Percentiles rank a stretch among this genome's conserved stretches.
phyloP scores from a whole-genome alignment of 2,888 invertebrate genomes.

The Acleris cristana region DNA sequence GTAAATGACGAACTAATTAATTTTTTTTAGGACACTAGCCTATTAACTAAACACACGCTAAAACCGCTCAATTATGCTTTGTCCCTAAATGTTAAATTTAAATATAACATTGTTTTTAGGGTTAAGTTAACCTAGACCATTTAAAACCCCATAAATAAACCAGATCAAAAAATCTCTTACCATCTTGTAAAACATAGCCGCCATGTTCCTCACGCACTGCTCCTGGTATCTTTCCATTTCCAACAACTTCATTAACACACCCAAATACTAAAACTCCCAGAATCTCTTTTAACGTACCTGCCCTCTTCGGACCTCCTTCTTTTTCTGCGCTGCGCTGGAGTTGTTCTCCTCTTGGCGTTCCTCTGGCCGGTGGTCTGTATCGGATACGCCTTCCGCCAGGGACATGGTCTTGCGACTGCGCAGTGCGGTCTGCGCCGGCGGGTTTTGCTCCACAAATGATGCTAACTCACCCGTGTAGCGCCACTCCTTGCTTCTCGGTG shows the following conservation, averaged over 20 bases:
- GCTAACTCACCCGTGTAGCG: constrained; percentile 64
- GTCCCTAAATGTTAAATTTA: too few species aligned
- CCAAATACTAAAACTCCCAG: too few species aligned
- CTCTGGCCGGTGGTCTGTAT: constrained; percentile 63
- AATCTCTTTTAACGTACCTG: constrained; percentile 40
- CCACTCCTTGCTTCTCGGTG: constrained; percentile 56
- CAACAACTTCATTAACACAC: too few species aligned
- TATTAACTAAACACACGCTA: too few species aligned
- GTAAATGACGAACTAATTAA: too few species aligned
- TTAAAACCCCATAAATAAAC: too few species aligned
- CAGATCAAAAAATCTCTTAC: neutral
- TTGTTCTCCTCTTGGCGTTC: constrained; percentile 44
- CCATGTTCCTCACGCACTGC: constrained; percentile 7
- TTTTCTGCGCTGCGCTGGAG: constrained; percentile 34
- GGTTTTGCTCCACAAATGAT: constrained; percentile 67
- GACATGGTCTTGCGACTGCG: constrained; percentile 76
- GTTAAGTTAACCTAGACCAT: too few species aligned
- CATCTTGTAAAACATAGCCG: constrained; percentile 23
- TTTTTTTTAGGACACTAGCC: too few species aligned
- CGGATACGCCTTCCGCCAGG: constrained; percentile 76
- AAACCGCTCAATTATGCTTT: too few species aligned
- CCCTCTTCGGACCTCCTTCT: constrained; percentile 44
- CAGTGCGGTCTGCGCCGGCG: constrained; percentile 51
- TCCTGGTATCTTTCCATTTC: constrained; percentile 5
- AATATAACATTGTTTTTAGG: too few species aligned